Evolutionary conservation across 2,888 invertebrate genomes (phyloP).

Genomic region (Meiosimyza decipiens): DNA sequence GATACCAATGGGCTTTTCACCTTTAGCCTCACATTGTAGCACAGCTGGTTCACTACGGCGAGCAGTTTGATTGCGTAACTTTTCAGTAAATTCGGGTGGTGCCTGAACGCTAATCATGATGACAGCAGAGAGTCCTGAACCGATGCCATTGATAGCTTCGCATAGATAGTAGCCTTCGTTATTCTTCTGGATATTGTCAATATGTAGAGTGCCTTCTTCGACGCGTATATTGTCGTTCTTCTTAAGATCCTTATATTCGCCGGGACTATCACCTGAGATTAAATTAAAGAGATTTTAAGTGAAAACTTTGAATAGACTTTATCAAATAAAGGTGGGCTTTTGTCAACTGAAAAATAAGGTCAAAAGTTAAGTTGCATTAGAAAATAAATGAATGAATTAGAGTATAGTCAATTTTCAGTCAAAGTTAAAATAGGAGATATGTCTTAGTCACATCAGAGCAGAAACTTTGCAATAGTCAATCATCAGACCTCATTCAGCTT

Average conservation of each 20-base stretch:
- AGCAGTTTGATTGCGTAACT: conserved; percentile 90
- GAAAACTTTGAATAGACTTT: too few species aligned
- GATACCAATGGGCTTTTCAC: conserved; percentile 94
- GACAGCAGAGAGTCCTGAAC: conserved; percentile 93
- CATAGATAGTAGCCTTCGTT: conserved; percentile 96
- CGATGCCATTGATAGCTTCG: conserved; percentile 96
- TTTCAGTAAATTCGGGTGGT: conserved; percentile 93
- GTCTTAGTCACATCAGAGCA: too few species aligned
- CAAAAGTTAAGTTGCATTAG: too few species aligned
- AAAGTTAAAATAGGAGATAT: too few species aligned
- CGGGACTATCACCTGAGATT: conserved; percentile 82
- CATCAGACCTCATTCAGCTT: too few species aligned
- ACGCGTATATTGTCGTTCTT: conserved; percentile 91
- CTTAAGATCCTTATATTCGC: conserved; percentile 93
- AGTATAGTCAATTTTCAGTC: too few species aligned
- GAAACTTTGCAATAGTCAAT: too few species aligned
- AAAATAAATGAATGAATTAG: too few species aligned
- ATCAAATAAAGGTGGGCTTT: too few species aligned
- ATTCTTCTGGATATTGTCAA: conserved; percentile 90
- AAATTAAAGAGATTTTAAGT: conserved; percentile 8
- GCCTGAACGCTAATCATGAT: conserved; percentile 95
- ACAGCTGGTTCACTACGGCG: conserved; percentile 91
- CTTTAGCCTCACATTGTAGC: conserved; percentile 90
- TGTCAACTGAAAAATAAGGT: too few species aligned
- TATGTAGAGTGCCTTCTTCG: conserved; percentile 91